Conservation (phyloP, 1,140 invertebrate species). For the Drusus annulatus region DNA sequence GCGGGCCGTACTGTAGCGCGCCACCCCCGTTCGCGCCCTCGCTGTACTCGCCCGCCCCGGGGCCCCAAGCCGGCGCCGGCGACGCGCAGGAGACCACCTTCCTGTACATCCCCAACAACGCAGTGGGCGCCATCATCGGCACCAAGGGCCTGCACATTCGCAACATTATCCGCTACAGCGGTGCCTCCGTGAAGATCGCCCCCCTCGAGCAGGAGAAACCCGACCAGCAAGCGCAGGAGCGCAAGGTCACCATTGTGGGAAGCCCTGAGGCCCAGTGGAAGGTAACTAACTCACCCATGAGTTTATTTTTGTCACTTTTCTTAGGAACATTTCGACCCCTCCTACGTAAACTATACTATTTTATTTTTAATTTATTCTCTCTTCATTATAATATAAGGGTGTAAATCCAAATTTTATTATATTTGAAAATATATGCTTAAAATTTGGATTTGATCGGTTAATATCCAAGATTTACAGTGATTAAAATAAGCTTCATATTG, state of each 20-base stretch:
- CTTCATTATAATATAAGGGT: no score
- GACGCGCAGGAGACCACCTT: slow-evolving; percentile 88
- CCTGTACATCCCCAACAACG: slow-evolving; percentile 97
- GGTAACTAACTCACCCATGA: slow-evolving; percentile 69
- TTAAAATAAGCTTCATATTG: no score
- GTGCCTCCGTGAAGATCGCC: slow-evolving; percentile 94
- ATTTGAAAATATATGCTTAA: no score
- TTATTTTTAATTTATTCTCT: no score
- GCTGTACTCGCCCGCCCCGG: slow-evolving; percentile 73
- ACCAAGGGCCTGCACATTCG: slow-evolving; percentile 97
- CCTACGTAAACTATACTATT: no score
- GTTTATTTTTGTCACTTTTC: no score
- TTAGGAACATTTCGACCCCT: no score
- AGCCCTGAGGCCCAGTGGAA: slow-evolving; percentile 97
- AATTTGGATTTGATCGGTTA: no score
- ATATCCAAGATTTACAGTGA: no score
- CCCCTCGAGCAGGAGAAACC: slow-evolving; percentile 87
- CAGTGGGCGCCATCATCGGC: slow-evolving; percentile 97
- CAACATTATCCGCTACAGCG: slow-evolving; percentile 96
- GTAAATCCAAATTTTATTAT: no score
- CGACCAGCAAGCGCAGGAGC: slow-evolving; percentile 80
- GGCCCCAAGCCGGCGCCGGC: slow-evolving; percentile 69
- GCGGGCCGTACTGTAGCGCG: slow-evolving; percentile 73
- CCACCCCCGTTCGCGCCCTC: slow-evolving; percentile 72
- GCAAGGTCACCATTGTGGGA: slow-evolving; percentile 96